phyloP scores from a whole-genome alignment of 2,113 vertebrate species.

The Butastur rufipennis region DNA sequence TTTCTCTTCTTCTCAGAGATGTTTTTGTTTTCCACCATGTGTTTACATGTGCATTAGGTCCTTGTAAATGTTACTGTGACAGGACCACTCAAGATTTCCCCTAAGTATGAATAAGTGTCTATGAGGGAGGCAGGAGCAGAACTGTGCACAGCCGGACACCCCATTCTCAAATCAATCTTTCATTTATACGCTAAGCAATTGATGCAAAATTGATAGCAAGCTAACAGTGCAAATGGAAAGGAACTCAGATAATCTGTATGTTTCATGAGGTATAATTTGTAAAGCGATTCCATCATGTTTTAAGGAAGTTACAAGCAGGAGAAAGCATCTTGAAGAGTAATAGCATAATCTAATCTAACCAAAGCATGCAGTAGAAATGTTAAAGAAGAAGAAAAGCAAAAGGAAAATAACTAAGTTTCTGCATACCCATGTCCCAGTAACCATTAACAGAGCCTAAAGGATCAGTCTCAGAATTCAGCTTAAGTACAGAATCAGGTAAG shows the following conservation, averaged over 20 bases:
- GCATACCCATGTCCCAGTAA: not conserved
- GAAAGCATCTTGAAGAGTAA: not conserved
- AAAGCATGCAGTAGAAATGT: not conserved
- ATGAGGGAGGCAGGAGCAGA: not conserved
- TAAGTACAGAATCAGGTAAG: not conserved
- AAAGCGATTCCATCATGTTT: not conserved
- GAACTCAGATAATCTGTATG: not conserved
- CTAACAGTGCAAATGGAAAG: not conserved
- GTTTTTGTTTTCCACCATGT: not conserved
- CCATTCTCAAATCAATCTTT: not conserved
- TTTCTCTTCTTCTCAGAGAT: not conserved
- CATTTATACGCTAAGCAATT: not conserved
- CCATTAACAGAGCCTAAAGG: not conserved
- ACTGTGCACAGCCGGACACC: not conserved
- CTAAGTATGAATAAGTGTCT: not conserved
- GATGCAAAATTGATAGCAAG: not conserved
- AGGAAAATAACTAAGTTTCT: not conserved
- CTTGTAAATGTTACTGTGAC: not conserved
- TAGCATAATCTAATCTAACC: not conserved
- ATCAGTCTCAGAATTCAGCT: not conserved
- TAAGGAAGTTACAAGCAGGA: not conserved
- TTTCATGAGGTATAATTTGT: not conserved
- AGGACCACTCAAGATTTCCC: not conserved
- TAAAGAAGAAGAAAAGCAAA: not conserved
- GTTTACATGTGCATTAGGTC: not conserved